Conservation (phyloP, 2,113 vertebrate genomes). For the Melierax canorus region DNA sequence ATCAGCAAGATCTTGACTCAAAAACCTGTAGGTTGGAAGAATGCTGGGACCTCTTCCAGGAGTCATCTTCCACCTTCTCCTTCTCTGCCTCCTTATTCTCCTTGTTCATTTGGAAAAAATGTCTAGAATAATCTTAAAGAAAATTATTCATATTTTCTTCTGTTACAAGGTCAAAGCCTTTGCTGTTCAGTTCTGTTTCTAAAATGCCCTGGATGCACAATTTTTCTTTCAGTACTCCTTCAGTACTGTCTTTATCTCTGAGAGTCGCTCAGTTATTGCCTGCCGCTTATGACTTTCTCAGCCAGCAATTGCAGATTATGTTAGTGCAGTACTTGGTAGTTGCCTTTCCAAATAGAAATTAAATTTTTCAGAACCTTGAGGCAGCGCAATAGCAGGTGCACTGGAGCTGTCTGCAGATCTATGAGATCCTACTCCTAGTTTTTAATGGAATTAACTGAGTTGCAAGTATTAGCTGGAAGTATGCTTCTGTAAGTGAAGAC, state of each 20-base stretch:
- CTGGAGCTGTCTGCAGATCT: neutral
- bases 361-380: neutral
- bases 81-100: neutral
- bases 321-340: neutral
- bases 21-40: neutral
- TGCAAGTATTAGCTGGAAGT: neutral
- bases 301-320: neutral
- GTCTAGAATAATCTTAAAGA: neutral
- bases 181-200: neutral
- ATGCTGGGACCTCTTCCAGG: neutral
- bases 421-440: rapidly evolving
- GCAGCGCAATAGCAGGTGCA: neutral
- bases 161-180: neutral
- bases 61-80: neutral
- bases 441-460: neutral
- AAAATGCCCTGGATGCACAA: rapidly evolving
- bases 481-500: neutral
- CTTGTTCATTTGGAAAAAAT: neutral
- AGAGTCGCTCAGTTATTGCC: neutral
- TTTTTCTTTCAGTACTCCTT: neutral
- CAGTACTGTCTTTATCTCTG: neutral
- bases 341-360: neutral
- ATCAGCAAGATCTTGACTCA: neutral
- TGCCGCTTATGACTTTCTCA: neutral
- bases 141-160: neutral